These are phyloP conservation scores for Zygogramma bicolorata DNA, from an alignment of 2,888 invertebrate species.

Conservation along the genomic window DNA sequence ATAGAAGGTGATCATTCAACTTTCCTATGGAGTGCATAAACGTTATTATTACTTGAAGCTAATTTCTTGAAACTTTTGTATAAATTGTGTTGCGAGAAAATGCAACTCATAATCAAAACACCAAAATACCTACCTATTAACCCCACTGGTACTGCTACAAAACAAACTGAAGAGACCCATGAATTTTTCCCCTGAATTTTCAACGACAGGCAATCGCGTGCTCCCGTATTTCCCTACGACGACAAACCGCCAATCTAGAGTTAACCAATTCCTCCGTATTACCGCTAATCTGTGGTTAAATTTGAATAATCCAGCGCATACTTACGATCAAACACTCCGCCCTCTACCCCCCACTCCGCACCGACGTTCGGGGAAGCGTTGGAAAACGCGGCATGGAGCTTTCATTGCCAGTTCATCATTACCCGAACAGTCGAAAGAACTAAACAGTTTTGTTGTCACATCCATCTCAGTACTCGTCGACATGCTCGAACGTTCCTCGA, in stretches of 20 bases:
- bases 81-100: too few species aligned
- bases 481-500: background rate
- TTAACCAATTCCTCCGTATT: conserved; percentile 44
- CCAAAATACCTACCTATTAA: background rate
- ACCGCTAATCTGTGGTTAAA: conserved; percentile 53
- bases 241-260: conserved; percentile 38
- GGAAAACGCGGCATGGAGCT: conserved; percentile 45
- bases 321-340: conserved; percentile 51
- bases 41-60: too few species aligned
- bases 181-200: background rate
- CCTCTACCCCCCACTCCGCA: conserved; percentile 51
- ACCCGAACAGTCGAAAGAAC: conserved; percentile 1
- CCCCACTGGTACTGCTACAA: background rate
- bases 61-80: too few species aligned
- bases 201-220: background rate
- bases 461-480: background rate
- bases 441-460: background rate
- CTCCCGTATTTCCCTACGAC: conserved; percentile 20
- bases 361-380: conserved; percentile 52
- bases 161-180: background rate
- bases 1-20: too few species aligned
- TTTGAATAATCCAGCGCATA: conserved; percentile 57
- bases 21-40: too few species aligned
- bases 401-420: conserved; percentile 11
- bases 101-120: too few species aligned